Conservation (phyloP, 2,888 invertebrate species). For the Caenorhabditis sinica region DNA sequence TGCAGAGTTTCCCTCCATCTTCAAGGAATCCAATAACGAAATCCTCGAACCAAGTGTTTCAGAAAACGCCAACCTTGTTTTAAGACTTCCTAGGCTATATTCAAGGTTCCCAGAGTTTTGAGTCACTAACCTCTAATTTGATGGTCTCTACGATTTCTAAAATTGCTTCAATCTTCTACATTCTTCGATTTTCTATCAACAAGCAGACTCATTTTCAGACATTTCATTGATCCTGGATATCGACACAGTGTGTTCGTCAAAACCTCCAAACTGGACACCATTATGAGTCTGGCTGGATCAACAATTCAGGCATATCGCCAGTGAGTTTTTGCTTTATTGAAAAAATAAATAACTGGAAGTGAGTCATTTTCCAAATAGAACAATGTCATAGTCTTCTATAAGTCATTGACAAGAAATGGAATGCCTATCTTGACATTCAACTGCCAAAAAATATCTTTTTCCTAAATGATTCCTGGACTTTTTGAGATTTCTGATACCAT, state of each 20-base stretch:
- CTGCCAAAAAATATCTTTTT: too few species aligned
- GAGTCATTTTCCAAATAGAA: too few species aligned
- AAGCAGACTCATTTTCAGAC: neutral
- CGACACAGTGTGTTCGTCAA: slow-evolving; percentile 22
- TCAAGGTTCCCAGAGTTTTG: too few species aligned
- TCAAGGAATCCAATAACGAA: too few species aligned
- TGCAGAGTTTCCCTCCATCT: too few species aligned
- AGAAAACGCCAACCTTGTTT: too few species aligned
- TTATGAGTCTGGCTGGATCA: slow-evolving; percentile 64
- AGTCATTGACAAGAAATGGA: neutral
- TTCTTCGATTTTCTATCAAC: neutral
- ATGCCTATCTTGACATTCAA: too few species aligned
- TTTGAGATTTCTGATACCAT: neutral
- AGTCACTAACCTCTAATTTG: too few species aligned
- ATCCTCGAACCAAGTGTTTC: too few species aligned
- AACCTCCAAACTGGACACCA: slow-evolving; percentile 51
- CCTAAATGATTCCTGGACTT: neutral
- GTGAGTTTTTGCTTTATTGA: slow-evolving; percentile 59
- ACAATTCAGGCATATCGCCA: slow-evolving; percentile 76
- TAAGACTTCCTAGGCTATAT: too few species aligned
- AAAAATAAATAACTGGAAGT: neutral
- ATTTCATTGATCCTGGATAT: neutral
- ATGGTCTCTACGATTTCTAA: neutral
- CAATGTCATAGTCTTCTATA: neutral
- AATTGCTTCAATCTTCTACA: neutral